Evolutionary conservation across 2,888 invertebrate genomes (phyloP), one percentile per base, ranked within the genome.

Genomic region (Lochmaea capreae): DNA sequence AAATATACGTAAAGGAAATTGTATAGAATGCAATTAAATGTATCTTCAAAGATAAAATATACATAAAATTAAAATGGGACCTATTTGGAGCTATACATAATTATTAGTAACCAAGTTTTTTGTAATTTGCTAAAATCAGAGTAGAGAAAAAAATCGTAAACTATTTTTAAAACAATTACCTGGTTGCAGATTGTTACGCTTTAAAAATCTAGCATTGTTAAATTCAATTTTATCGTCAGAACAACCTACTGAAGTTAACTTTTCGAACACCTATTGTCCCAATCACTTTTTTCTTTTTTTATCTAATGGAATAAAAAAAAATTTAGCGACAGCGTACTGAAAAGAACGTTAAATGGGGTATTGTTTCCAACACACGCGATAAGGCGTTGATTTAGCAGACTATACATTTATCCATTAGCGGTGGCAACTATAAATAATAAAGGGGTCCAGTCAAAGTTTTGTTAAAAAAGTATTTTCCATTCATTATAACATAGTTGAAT

Each of bases 321-420:
- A 22, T 12, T 49, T 58, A 54, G 11, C 22, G 43, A 57, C 22
- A 42, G 43, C 43, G 70, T 54, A 65, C 14, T 54, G 16, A 54
- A 70, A 72, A 63, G 43, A 67, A 54, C 67, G 63, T 72, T 67
- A 62, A 72, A 72, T 54, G 22, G 67, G 61, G 43, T 67, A 72
- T 72, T 72, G 72, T 72, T 72, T 67, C 67, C 46, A 61, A 54
- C 62, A 14, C 16, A 39, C 14, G 54, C 67, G 61, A 57, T 43
- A 68, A 63, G 67, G 66, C 67, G 54, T 71, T 73, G 75, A 73
- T 75, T 75, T 73, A 75, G 72, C 66, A 71, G 61, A 16, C 10
- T 26, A 22, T 22, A 8, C 10, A 10, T 57, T 22, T 57, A 57
- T 57, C 57, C 57, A 57, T 57, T 26, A 22, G 18, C 9, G 22